A percentile compares a stretch with the other conserved stretches of the same genome.
Evolutionary conservation across 2,888 invertebrate species (phyloP).

Genomic region (Hymenopus coronatus): DNA sequence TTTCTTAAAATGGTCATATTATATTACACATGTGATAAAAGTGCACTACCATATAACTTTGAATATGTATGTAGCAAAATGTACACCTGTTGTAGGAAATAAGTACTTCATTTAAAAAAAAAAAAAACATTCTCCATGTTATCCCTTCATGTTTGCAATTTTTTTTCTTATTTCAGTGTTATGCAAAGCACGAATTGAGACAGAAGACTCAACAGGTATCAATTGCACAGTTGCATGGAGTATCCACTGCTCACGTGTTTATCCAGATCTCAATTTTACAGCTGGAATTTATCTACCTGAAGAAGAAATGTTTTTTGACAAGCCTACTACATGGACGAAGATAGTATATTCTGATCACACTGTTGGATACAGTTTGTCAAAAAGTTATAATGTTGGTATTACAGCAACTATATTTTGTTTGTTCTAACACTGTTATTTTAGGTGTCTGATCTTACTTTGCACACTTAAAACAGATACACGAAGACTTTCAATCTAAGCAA

Average conservation of each 20-base stretch:
- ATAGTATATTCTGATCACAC: conserved; percentile 2
- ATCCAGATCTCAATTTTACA: conserved; percentile 5
- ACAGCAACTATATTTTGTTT: not conserved
- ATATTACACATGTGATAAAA: too few relatives aligned
- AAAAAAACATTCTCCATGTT: too few relatives aligned
- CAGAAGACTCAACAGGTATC: not conserved
- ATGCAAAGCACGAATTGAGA: conserved; percentile 4
- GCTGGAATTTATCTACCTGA: conserved; percentile 3
- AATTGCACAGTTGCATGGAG: not conserved
- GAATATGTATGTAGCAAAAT: too few relatives aligned
- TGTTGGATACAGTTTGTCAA: not conserved
- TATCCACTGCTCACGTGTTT: not conserved
- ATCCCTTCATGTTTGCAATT: not conserved
- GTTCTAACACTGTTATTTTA: too few relatives aligned
- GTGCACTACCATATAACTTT: too few relatives aligned
- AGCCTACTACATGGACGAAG: not conserved
- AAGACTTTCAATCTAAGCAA: too few relatives aligned
- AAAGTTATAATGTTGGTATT: not conserved
- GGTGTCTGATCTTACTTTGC: too few relatives aligned
- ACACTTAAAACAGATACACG: too few relatives aligned
- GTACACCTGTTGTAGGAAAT: too few relatives aligned
- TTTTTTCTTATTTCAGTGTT: not conserved
- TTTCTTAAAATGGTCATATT: too few relatives aligned
- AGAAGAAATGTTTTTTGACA: not conserved
- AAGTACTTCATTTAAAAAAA: too few relatives aligned